Evolutionary conservation across 2,113 vertebrate species (phyloP).

Genomic region (Lepus timidus): DNA sequence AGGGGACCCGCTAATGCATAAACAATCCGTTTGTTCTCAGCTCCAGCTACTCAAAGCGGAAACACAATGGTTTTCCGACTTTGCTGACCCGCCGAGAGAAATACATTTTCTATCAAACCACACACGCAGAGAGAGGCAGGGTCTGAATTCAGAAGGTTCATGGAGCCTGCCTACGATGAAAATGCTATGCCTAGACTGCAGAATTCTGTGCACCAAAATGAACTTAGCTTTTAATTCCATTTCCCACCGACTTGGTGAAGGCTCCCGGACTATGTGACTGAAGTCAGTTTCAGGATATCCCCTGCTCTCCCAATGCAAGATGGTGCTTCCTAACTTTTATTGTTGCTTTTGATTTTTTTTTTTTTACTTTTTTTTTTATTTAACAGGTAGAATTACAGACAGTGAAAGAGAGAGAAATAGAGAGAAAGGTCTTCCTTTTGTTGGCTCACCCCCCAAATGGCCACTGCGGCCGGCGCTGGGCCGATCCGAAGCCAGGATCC

Average conservation of each 20-base stretch:
- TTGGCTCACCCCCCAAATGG: too few species aligned
- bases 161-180: too few species aligned
- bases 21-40: background rate
- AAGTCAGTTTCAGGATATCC: background rate
- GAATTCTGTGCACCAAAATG: too few species aligned
- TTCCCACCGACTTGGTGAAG: too few species aligned
- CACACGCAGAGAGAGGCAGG: background rate
- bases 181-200: too few species aligned
- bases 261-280: background rate
- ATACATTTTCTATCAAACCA: background rate
- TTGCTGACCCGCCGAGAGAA: background rate
- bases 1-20: slow-evolving; percentile 8
- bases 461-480: too few species aligned
- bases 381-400: too few species aligned
- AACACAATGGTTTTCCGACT: background rate
- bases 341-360: background rate
- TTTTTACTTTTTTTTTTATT: background rate
- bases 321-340: background rate
- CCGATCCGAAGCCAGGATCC: too few species aligned
- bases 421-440: too few species aligned
- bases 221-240: too few species aligned
- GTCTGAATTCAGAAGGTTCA: too few species aligned
- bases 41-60: background rate
- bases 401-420: too few species aligned
- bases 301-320: background rate